These are phyloP conservation scores for Prochilodus magdalenae DNA, from an alignment of 2,113 vertebrate genomes.

Conservation along the genomic window DNA sequence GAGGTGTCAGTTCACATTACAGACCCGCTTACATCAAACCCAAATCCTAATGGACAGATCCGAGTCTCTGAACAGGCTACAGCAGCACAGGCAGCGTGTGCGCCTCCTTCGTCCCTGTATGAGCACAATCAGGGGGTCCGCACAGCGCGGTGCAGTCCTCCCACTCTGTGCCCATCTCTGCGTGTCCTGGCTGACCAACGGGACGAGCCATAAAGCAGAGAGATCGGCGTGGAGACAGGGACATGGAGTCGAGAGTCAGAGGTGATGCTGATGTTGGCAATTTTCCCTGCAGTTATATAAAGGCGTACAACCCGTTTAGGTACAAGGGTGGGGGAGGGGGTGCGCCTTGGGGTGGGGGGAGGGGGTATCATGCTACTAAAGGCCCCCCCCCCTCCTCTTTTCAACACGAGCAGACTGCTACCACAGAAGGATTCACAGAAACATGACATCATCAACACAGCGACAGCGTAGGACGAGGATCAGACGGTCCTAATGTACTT, in stretches of 20 bases:
- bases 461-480: constrained; percentile 71
- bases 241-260: neutral
- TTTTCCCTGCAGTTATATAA: constrained; percentile 50
- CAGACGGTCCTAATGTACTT: constrained; percentile 71
- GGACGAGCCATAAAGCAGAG: neutral
- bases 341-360: constrained; percentile 1
- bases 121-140: too few relatives aligned
- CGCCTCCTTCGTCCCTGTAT: neutral
- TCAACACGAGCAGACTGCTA: constrained; percentile 44
- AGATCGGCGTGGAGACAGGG: neutral
- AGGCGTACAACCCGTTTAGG: constrained; percentile 39
- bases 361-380: constrained; percentile 66
- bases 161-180: neutral
- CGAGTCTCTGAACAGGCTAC: neutral
- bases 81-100: neutral
- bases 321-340: neutral
- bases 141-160: neutral
- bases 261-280: constrained; percentile 26
- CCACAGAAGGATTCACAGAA: constrained; percentile 4
- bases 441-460: constrained; percentile 55
- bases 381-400: constrained; percentile 56
- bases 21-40: neutral
- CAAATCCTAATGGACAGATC: neutral
- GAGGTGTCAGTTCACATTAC: neutral
- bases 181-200: neutral